phyloP scores from a whole-genome alignment of 2,113 vertebrate species.

The Illadopsis cleaveri region DNA sequence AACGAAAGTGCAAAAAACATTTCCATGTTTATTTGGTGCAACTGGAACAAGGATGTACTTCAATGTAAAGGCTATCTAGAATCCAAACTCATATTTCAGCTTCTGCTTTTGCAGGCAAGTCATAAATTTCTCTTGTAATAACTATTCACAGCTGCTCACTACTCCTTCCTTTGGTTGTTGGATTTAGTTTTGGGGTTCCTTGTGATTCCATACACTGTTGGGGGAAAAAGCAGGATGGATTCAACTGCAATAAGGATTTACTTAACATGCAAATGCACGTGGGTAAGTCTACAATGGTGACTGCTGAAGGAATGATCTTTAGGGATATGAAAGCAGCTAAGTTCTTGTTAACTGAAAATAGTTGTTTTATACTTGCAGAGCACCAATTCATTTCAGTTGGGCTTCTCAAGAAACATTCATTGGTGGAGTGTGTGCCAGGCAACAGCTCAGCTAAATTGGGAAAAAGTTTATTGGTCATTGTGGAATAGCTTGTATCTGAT shows the following conservation, averaged over 20 bases:
- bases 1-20: neutral
- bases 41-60: neutral
- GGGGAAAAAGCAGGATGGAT: neutral
- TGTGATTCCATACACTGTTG: neutral
- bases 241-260: neutral
- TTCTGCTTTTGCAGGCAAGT: neutral
- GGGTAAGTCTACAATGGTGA: neutral
- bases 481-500: neutral
- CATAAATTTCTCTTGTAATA: neutral
- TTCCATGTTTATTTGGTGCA: neutral
- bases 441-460: neutral
- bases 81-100: neutral
- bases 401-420: neutral
- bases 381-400: rapidly evolving
- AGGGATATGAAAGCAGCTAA: neutral
- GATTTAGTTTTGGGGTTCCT: neutral
- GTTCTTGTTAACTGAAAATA: neutral
- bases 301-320: neutral
- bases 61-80: neutral
- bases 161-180: neutral
- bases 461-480: neutral
- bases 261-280: neutral
- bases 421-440: neutral
- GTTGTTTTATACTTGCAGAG: neutral
- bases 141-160: neutral